A percentile compares a stretch with the other conserved stretches of the same genome.
Evolutionary conservation across 1,140 invertebrate species (phyloP).

Genomic region (Rhyzopertha dominica): DNA sequence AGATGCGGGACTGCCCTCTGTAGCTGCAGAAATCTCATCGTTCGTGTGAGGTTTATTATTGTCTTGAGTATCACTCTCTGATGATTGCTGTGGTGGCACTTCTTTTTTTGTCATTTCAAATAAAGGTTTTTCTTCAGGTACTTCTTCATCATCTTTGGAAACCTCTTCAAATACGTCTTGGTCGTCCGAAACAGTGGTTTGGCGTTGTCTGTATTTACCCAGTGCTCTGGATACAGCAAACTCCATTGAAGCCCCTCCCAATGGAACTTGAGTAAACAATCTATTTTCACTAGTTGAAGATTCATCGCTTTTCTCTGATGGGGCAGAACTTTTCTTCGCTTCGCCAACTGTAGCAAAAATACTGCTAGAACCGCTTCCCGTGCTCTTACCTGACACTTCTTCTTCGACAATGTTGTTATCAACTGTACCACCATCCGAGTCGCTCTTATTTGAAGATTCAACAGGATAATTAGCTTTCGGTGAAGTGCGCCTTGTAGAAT

Average conservation of each 20-base stretch:
- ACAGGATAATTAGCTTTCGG: too few species aligned
- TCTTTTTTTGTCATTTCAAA: conserved; percentile 4
- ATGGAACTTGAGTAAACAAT: conserved; percentile 49
- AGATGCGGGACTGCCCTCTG: conserved; percentile 59
- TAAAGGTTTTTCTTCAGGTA: conserved; percentile 38
- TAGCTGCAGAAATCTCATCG: conserved; percentile 25
- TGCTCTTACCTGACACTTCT: conserved; percentile 54
- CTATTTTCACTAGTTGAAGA: conserved; percentile 37
- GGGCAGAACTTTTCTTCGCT: conserved; percentile 55
- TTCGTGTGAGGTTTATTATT: conserved; percentile 6
- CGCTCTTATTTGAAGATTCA: too few species aligned
- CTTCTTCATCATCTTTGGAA: conserved; percentile 39
- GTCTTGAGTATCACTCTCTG: conserved; percentile 45
- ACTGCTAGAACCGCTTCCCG: conserved; percentile 54
- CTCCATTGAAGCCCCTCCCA: conserved; percentile 65
- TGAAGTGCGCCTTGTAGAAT: too few species aligned
- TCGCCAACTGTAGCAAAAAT: conserved; percentile 71
- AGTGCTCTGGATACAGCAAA: conserved; percentile 78
- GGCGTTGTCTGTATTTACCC: conserved; percentile 73
- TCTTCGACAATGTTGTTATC: conserved; percentile 53
- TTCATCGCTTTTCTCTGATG: conserved; percentile 52
- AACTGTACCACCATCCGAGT: conserved; percentile 48
- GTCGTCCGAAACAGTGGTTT: conserved; percentile 63
- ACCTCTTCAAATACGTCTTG: conserved; percentile 51
- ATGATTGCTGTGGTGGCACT: conserved; percentile 42